Percentiles rank a stretch among this genome's conserved stretches.
phyloP scores from a whole-genome alignment of 2,113 vertebrate genomes.

The Phocoena phocoena region DNA sequence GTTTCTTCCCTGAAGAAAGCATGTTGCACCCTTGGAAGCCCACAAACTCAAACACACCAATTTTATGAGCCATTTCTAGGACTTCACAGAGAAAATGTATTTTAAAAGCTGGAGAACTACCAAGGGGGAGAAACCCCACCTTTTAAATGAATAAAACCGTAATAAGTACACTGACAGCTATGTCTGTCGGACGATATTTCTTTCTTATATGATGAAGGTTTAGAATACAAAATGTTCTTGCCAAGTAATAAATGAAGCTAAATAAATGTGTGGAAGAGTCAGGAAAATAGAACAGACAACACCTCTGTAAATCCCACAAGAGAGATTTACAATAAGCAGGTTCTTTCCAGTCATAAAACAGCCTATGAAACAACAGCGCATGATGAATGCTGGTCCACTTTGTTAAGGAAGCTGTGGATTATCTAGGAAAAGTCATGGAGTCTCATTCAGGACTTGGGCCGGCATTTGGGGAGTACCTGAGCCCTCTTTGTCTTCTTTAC shows the following conservation, averaged over 20 bases:
- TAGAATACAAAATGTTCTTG: conserved; percentile 47
- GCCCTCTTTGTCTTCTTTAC: background rate
- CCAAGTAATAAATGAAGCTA: conserved; percentile 44
- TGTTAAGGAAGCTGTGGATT: background rate
- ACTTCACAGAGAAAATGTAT: background rate
- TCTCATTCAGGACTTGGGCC: background rate
- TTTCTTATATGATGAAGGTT: conserved; percentile 56
- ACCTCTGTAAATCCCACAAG: conserved; percentile 48
- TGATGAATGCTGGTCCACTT: background rate
- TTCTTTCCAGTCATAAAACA: conserved; percentile 62
- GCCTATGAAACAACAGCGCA: conserved; percentile 23
- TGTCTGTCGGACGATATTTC: conserved; percentile 32
- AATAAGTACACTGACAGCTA: background rate
- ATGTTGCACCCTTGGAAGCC: background rate
- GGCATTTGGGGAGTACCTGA: background rate
- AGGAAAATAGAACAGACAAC: background rate
- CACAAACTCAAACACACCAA: background rate
- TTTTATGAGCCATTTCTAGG: background rate
- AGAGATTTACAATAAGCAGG: conserved; percentile 41
- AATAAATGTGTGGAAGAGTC: conserved; percentile 42
- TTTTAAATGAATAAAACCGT: conserved; percentile 46
- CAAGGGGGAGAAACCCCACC: background rate
- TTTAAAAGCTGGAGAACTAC: background rate
- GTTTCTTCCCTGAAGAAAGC: conserved; percentile 1
- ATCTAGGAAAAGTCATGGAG: background rate